Conservation (phyloP, 2,888 invertebrate genomes). For the Hymenopus coronatus region DNA sequence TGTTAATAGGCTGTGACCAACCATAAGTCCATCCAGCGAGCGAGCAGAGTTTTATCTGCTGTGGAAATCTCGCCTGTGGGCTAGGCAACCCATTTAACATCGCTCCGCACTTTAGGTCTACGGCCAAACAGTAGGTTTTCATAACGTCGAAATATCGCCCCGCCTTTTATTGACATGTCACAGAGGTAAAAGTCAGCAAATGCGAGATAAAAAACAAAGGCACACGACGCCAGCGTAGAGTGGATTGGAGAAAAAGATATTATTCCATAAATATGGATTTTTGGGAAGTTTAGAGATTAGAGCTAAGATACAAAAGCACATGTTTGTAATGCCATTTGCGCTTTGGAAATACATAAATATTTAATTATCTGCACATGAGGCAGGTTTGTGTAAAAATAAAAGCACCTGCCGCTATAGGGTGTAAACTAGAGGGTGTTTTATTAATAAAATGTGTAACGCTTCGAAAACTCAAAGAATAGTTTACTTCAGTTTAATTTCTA, state of each 20-base stretch:
- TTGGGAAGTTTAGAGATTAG: not conserved
- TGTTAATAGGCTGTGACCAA: not conserved
- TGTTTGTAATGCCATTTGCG: not conserved
- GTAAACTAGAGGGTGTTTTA: not conserved
- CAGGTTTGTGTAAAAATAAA: not conserved
- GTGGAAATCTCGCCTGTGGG: slow-evolving; percentile 2
- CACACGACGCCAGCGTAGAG: not conserved
- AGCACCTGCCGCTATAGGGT: not conserved
- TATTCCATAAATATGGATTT: not conserved
- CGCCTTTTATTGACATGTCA: not conserved
- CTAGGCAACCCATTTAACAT: slow-evolving; percentile 18
- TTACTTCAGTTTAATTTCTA: too few species aligned
- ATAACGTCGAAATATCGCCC: not conserved
- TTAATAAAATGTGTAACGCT: too few species aligned
- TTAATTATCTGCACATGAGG: not conserved
- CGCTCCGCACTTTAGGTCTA: not conserved
- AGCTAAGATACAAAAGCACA: not conserved
- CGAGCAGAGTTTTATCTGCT: not conserved
- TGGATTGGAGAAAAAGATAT: not conserved
- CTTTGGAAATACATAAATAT: not conserved
- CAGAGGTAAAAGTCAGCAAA: not conserved
- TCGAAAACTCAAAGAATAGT: too few species aligned
- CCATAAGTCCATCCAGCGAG: not conserved
- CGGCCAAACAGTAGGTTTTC: not conserved
- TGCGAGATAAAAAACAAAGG: not conserved